Evolutionary conservation across 2,888 invertebrate species (phyloP), one percentile per base, ranked within the genome.

Genomic region (Polia nebulosa): DNA sequence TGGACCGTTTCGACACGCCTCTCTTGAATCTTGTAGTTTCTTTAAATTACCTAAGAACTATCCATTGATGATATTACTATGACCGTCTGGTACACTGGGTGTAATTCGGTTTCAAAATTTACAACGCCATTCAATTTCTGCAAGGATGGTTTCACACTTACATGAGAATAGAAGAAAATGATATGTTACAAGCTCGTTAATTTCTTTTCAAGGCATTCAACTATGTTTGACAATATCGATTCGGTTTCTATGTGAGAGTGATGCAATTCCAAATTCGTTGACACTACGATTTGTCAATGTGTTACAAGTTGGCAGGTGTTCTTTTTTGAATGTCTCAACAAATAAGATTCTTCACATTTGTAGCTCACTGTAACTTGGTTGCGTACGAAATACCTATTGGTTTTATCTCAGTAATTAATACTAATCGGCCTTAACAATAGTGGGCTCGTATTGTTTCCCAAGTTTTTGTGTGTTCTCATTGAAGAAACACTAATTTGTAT

Each of bases 401-500:
- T 82, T 78, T 85, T 79, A 64, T 55, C 53, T 52, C 13, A 32
- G 79, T 81, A 78, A 80, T 85, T 77, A 77, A 81, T 85, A 83
- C 67, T 72, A 78, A 81, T 81, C 80, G 77, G 69, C 47, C 29
- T 52, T n/a, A 80, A 88, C 88, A 88, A 88, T 87, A 65, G 81
- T 45, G 49, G 49, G 52, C 76, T 74, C 39, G 51, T 25, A 34
- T 13, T 44, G 62, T 79, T 85, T 89, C 89, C 70, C 89, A 89
- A 81, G 85, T 82, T 89, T 89, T 90, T 90, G 66, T 65, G 45
- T 51, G 51, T 68, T 72, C 76, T 63, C 72, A 55, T 76, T 78
- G 51, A 68, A 82, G 70, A 65, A 81, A 82, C 60, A 76, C 66
- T 68, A 72, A 85, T 87, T 85, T 83, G 85, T 85, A 89, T 90